Evolutionary conservation across 2,888 invertebrate species (phyloP).

Genomic region (Oxystoma pomonae): DNA sequence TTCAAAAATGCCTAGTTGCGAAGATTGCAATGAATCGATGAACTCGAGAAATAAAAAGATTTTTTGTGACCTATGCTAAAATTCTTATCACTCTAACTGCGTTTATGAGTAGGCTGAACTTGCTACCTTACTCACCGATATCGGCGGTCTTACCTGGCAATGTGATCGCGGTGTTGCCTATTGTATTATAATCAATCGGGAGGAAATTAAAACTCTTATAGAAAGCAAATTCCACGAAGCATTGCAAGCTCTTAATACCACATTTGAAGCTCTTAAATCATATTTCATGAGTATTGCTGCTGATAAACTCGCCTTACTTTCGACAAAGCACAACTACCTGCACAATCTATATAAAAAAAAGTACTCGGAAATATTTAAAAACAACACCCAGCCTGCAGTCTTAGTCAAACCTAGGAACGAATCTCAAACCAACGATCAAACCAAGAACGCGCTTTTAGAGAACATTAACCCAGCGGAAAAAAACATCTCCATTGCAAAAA

Average conservation of each 20-base stretch:
- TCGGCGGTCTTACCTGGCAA: background rate
- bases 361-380: background rate
- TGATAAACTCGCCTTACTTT: background rate
- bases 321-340: background rate
- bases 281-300: background rate
- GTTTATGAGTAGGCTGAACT: background rate
- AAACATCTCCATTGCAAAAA: no score
- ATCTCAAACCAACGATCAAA: background rate
- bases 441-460: background rate
- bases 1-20: background rate
- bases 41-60: background rate
- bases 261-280: no score
- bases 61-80: background rate
- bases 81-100: background rate
- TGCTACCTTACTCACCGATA: background rate
- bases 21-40: background rate
- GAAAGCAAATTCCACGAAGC: background rate
- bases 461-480: slow-evolving; percentile 5
- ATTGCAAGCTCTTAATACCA: background rate
- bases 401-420: slow-evolving; percentile 4
- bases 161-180: background rate
- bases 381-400: slow-evolving; percentile 3
- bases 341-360: background rate
- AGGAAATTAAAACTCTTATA: background rate
- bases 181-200: background rate